phyloP scores from a whole-genome alignment of 2,888 invertebrate genomes.

The Ramazzottius varieornatus region DNA sequence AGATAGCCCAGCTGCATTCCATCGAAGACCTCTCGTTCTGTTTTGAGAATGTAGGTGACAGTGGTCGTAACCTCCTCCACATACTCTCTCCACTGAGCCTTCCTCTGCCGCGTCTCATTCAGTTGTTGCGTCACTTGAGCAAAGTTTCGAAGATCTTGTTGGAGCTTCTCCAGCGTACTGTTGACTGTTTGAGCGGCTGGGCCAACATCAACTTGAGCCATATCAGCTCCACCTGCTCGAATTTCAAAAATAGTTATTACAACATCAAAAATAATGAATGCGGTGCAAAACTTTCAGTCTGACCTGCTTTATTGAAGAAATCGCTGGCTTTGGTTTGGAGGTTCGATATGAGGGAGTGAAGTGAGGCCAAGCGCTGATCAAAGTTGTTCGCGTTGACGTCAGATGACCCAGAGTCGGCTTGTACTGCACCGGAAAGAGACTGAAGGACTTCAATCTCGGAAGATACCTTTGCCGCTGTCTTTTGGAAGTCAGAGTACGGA shows the following conservation, averaged over 20 bases:
- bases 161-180: background rate
- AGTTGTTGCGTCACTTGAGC: background rate
- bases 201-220: background rate
- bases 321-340: background rate
- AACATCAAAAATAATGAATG: no score
- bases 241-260: background rate
- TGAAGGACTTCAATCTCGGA: background rate
- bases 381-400: background rate
- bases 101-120: background rate
- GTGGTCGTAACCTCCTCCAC: background rate
- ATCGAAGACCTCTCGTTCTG: background rate
- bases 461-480: background rate
- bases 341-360: background rate
- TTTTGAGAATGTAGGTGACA: background rate
- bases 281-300: no score
- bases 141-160: background rate
- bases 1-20: conserved; percentile 1
- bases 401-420: background rate
- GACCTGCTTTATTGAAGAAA: background rate
- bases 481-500: background rate
- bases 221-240: background rate
- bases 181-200: background rate
- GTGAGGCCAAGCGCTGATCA: background rate
- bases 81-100: background rate
- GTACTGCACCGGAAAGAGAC: background rate